Percentiles rank a stretch among this genome's conserved stretches.
Evolutionary conservation across 92 coral and sea anemone genomes (phyloP).

Genomic region (Palythoa caribaeorum): DNA sequence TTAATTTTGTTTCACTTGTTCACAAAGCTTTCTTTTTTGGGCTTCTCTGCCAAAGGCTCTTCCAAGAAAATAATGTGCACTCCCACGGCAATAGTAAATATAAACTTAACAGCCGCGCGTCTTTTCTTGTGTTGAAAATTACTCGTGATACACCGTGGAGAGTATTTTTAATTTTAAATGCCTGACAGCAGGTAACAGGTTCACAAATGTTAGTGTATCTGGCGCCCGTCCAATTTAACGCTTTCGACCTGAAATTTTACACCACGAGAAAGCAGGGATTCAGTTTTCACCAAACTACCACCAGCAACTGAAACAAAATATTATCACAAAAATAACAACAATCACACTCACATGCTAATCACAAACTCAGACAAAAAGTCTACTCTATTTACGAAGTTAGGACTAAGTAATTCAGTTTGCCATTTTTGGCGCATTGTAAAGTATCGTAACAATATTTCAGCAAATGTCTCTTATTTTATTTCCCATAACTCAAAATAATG

Average conservation of each 20-base stretch:
- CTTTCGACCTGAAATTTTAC: not conserved
- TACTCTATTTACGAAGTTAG: not conserved
- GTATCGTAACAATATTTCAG: not conserved
- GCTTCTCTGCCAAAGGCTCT: not conserved
- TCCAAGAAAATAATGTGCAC: not conserved
- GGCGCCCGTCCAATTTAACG: conserved; percentile 31
- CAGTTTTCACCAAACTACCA: not conserved
- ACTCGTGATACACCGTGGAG: not conserved
- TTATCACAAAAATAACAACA: not conserved
- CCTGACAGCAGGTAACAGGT: conserved; percentile 29
- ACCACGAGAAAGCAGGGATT: not conserved
- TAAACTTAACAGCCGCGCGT: not conserved
- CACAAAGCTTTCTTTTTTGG: not conserved
- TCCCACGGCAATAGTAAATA: not conserved
- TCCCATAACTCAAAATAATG: not conserved
- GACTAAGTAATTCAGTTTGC: not conserved
- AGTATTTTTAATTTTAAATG: conserved; percentile 16
- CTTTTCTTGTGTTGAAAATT: not conserved
- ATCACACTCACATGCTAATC: conserved; percentile 21
- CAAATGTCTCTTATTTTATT: conserved; percentile 6
- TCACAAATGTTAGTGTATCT: not conserved
- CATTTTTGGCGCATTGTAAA: not conserved
- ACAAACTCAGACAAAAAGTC: conserved; percentile 23
- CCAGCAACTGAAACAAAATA: conserved; percentile 34
- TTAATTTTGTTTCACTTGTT: not conserved